phyloP scores from a whole-genome alignment of 2,797 vertebrate genomes.

The Sebastolobus alascanus region DNA sequence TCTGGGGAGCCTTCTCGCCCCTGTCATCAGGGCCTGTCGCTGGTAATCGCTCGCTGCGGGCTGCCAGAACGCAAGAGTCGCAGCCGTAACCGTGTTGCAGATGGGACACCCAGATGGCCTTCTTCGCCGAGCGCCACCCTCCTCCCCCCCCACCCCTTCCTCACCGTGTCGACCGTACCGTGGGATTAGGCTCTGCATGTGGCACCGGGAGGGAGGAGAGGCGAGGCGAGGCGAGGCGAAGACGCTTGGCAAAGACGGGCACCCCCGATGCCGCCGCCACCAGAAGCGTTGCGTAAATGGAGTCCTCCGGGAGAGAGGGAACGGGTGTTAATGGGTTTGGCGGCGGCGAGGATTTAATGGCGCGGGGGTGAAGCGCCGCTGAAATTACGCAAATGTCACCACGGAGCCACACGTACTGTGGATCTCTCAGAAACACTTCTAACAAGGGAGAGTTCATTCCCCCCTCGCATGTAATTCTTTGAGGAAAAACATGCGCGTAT shows the following conservation, averaged over 20 bases:
- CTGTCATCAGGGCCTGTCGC: constrained; percentile 69
- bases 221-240: constrained; percentile 31
- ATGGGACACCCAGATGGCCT: constrained; percentile 88
- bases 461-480: constrained; percentile 32
- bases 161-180: constrained; percentile 45
- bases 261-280: constrained; percentile 47
- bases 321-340: constrained; percentile 78
- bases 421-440: constrained; percentile 49
- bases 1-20: constrained; percentile 72
- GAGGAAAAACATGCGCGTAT: constrained; percentile 19
- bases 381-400: constrained; percentile 78
- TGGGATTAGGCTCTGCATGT: constrained; percentile 66
- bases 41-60: constrained; percentile 70
- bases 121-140: constrained; percentile 66
- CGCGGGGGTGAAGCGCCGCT: constrained; percentile 69
- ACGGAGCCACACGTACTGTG: constrained; percentile 53
- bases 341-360: constrained; percentile 61
- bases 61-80: constrained; percentile 74
- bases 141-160: constrained; percentile 35
- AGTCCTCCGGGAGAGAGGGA: constrained; percentile 62
- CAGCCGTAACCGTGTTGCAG: constrained; percentile 80
- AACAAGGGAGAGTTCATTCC: constrained; percentile 34
- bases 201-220: constrained; percentile 55
- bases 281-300: constrained; percentile 68
- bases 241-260: constrained; percentile 61